Evolutionary conservation across 1,140 invertebrate species (phyloP).

Genomic region (Drosophila baimaii): DNA sequence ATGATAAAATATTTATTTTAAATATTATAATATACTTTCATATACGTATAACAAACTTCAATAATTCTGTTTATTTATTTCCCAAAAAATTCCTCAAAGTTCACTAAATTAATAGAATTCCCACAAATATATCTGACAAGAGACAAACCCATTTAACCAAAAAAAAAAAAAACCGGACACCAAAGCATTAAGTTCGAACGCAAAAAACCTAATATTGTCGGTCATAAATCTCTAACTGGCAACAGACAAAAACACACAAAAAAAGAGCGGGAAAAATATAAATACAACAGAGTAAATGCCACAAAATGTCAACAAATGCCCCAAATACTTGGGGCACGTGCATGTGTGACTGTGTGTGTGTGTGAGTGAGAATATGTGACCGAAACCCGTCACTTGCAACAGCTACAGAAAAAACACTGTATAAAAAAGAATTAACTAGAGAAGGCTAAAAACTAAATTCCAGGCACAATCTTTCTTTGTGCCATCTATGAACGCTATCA

Average conservation of each 20-base stretch:
- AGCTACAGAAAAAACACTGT: background rate
- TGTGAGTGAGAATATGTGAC: conserved; percentile 8
- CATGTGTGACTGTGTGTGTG: conserved; percentile 29
- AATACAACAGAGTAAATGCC: conserved; percentile 52
- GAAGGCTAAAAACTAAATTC: conserved; percentile 8
- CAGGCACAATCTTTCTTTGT: conserved; percentile 23
- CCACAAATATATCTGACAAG: conserved; percentile 23
- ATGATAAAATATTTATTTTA: too few relatives aligned
- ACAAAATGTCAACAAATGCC: conserved; percentile 72
- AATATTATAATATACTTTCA: background rate
- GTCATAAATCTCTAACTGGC: conserved; percentile 58
- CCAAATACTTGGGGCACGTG: conserved; percentile 65
- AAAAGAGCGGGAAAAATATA: conserved; percentile 19
- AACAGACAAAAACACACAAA: conserved; percentile 25
- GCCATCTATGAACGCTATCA: conserved; percentile 38
- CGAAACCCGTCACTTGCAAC: conserved; percentile 41
- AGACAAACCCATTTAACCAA: conserved; percentile 25
- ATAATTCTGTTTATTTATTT: too few relatives aligned
- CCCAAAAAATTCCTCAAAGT: background rate
- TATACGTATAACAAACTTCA: background rate
- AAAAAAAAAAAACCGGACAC: conserved; percentile 7
- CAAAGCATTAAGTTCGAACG: conserved; percentile 19
- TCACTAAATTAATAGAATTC: conserved; percentile 9
- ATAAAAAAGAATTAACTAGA: conserved; percentile 4
- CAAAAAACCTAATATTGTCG: conserved; percentile 49